Evolutionary conservation across 2,113 vertebrate genomes (phyloP).

Genomic region (Semnornis frantzii): DNA sequence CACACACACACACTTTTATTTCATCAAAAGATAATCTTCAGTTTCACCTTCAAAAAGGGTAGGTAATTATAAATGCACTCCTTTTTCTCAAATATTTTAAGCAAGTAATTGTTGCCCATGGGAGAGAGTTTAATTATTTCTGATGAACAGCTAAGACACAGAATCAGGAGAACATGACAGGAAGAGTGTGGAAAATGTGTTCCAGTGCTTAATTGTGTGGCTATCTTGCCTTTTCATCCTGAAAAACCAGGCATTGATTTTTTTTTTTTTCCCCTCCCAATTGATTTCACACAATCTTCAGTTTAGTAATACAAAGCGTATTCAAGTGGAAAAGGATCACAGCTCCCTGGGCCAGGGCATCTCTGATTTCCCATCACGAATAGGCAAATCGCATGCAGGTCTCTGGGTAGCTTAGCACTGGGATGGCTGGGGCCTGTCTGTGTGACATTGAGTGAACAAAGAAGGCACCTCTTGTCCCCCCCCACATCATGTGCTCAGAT

Average conservation of each 20-base stretch:
- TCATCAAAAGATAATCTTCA: slow-evolving; percentile 75
- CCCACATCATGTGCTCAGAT: not conserved
- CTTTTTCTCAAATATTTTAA: slow-evolving; percentile 80
- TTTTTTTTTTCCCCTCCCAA: slow-evolving; percentile 30
- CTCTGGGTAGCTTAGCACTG: not conserved
- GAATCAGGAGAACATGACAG: slow-evolving; percentile 73
- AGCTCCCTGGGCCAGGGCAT: not conserved
- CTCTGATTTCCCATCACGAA: not conserved
- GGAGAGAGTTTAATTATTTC: slow-evolving; percentile 84
- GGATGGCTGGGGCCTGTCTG: not conserved
- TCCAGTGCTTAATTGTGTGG: slow-evolving; percentile 74
- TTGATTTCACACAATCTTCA: slow-evolving; percentile 76
- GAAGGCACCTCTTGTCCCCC: not conserved
- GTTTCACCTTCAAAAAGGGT: slow-evolving; percentile 79
- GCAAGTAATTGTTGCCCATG: slow-evolving; percentile 82
- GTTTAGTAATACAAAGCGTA: slow-evolving; percentile 62
- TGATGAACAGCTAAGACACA: slow-evolving; percentile 74
- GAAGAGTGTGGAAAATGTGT: slow-evolving; percentile 61
- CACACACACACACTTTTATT: slow-evolving; percentile 24
- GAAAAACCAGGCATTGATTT: slow-evolving; percentile 76
- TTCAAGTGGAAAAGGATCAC: slow-evolving; percentile 46
- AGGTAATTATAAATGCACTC: slow-evolving; percentile 78
- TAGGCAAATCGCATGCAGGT: not conserved
- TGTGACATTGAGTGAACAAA: not conserved
- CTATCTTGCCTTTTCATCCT: slow-evolving; percentile 75